Percentiles rank a stretch among this genome's conserved stretches.
phyloP scores from a whole-genome alignment of 2,113 vertebrate genomes.

The Lucifuga dentata region DNA sequence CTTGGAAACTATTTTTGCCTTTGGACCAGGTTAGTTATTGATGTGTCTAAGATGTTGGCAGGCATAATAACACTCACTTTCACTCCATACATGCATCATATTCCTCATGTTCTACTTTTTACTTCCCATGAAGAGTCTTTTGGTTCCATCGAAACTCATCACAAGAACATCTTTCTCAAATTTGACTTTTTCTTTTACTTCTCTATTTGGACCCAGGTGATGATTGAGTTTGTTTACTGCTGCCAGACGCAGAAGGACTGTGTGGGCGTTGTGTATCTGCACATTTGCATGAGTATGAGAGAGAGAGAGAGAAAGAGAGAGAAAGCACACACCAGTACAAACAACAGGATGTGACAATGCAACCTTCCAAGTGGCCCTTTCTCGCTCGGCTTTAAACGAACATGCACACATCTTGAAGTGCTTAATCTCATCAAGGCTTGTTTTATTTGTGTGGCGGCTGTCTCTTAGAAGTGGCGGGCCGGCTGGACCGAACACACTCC shows the following conservation, averaged over 20 bases:
- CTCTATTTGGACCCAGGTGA: slow-evolving; percentile 38
- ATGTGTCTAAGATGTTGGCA: slow-evolving; percentile 54
- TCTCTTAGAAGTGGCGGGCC: slow-evolving; percentile 75
- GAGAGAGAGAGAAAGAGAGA: slow-evolving; percentile 24
- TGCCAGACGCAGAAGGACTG: slow-evolving; percentile 39
- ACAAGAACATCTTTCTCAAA: slow-evolving; percentile 42
- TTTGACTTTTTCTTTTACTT: slow-evolving; percentile 24
- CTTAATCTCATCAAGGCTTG: slow-evolving; percentile 79
- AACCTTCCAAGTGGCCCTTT: slow-evolving; percentile 43
- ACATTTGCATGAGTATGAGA: slow-evolving; percentile 40
- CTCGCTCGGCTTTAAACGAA: slow-evolving; percentile 60
- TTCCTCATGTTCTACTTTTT: slow-evolving; percentile 50
- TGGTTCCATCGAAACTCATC: slow-evolving; percentile 31
- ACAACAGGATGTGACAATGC: slow-evolving; percentile 69
- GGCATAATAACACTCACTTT: slow-evolving; percentile 28
- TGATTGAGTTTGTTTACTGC: slow-evolving; percentile 56
- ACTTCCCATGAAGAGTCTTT: slow-evolving; percentile 45
- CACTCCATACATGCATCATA: slow-evolving; percentile 33
- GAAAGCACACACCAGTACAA: slow-evolving; percentile 20
- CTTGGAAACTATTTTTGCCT: slow-evolving; percentile 33
- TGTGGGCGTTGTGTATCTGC: slow-evolving; percentile 41
- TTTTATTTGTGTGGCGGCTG: slow-evolving; percentile 57
- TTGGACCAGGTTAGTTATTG: slow-evolving; percentile 32
- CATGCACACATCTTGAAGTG: slow-evolving; percentile 80
- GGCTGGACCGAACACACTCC: slow-evolving; percentile 60